Evolutionary conservation across 2,888 invertebrate species (phyloP).

Genomic region (Oconnorella tubifera): DNA sequence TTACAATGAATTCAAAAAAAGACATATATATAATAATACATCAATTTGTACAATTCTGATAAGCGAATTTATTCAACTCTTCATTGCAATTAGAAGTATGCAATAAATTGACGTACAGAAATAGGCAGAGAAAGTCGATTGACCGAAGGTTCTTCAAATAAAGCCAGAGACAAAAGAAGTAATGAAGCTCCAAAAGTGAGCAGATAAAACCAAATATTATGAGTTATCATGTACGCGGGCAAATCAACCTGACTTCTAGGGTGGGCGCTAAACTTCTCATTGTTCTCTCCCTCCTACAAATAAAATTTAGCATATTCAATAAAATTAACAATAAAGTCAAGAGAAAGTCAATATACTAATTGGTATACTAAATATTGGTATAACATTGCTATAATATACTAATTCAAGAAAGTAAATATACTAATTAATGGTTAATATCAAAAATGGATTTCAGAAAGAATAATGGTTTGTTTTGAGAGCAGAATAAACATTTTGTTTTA

Average conservation of each 20-base stretch:
- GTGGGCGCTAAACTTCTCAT: constrained; percentile 85
- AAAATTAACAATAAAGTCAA: background rate
- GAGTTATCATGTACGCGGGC: constrained; percentile 80
- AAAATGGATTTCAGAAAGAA: too few relatives aligned
- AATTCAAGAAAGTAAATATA: too few relatives aligned
- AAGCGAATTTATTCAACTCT: background rate
- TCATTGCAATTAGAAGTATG: background rate
- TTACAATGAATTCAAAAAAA: background rate
- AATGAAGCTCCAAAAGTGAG: constrained; percentile 74
- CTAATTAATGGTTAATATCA: too few relatives aligned
- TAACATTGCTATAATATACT: too few relatives aligned
- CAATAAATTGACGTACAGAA: constrained; percentile 43
- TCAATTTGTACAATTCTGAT: too few relatives aligned
- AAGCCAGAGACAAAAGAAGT: constrained; percentile 70
- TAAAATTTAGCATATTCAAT: background rate
- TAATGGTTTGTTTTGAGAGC: too few relatives aligned
- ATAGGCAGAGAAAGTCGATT: constrained; percentile 66
- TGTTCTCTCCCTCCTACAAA: constrained; percentile 74
- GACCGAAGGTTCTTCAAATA: constrained; percentile 77
- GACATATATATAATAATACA: background rate
- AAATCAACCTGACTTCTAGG: constrained; percentile 76
- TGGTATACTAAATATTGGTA: too few relatives aligned
- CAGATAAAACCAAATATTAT: constrained; percentile 84
- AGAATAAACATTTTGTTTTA: too few relatives aligned
- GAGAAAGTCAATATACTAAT: too few relatives aligned